phyloP scores from a whole-genome alignment of 2,888 invertebrate genomes.

The Leptopterna dolabrata region DNA sequence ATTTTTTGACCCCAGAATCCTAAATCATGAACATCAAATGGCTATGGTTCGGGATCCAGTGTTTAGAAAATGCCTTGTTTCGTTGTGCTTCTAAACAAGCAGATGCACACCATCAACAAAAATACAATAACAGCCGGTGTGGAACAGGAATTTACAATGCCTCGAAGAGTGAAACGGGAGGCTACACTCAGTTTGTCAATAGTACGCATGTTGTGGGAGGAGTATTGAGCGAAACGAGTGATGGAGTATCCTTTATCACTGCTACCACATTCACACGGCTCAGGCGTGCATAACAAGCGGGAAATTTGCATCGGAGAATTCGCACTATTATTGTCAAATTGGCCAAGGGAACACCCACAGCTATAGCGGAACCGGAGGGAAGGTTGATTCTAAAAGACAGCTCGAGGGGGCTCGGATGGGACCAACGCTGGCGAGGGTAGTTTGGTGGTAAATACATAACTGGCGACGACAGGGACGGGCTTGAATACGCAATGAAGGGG shows the following conservation, averaged over 20 bases:
- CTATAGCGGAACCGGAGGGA: conserved; percentile 13
- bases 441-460: conserved; percentile 58
- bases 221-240: conserved; percentile 23
- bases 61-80: too few relatives aligned
- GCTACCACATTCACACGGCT: conserved; percentile 27
- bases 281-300: conserved; percentile 46
- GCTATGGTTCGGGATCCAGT: too few relatives aligned
- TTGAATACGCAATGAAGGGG: conserved; percentile 55
- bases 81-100: too few relatives aligned
- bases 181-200: background rate
- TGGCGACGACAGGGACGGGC: conserved; percentile 42
- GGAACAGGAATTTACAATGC: too few relatives aligned
- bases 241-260: conserved; percentile 32
- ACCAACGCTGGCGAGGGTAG: conserved; percentile 33
- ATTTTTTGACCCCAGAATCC: too few relatives aligned
- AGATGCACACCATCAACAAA: too few relatives aligned
- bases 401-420: conserved; percentile 20
- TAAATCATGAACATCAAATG: too few relatives aligned
- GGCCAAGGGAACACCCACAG: conserved; percentile 5
- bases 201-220: background rate
- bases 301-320: conserved; percentile 48
- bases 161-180: too few relatives aligned
- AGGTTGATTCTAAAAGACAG: conserved; percentile 50
- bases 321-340: conserved; percentile 52
- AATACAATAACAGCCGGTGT: too few relatives aligned